Evolutionary conservation across 2,113 vertebrate genomes (phyloP).

Genomic region (Geococcyx californianus): DNA sequence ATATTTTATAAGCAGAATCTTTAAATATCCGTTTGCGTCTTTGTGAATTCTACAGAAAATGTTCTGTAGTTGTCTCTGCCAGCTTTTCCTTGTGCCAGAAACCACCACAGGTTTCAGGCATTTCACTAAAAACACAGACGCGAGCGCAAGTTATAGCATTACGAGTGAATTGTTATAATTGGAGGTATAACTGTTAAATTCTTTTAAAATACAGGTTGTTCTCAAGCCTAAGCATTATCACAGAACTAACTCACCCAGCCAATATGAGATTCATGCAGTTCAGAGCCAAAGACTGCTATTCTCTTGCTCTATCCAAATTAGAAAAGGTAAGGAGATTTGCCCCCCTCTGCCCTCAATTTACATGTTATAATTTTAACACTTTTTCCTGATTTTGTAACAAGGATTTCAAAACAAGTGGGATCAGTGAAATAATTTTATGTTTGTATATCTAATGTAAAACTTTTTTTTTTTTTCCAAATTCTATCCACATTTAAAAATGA

Average conservation of each 20-base stretch:
- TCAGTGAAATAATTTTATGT: not conserved
- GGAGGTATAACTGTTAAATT: not conserved
- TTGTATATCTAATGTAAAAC: not conserved
- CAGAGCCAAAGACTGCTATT: slow-evolving; percentile 97
- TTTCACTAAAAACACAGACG: not conserved
- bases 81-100: not conserved
- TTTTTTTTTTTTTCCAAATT: not conserved
- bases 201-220: slow-evolving; percentile 83
- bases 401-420: not conserved
- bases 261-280: slow-evolving; percentile 99
- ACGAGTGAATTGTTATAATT: not conserved
- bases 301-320: slow-evolving; percentile 92
- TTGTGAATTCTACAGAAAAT: not conserved
- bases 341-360: not conserved
- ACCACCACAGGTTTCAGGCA: not conserved
- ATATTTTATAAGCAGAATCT: not conserved
- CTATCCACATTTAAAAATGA: not conserved
- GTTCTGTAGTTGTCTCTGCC: not conserved
- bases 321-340: slow-evolving; percentile 87
- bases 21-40: not conserved
- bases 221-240: slow-evolving; percentile 96
- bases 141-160: not conserved
- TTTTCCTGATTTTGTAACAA: not conserved
- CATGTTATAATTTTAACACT: not conserved
- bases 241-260: slow-evolving; percentile 94